Conservation (phyloP, 2,888 invertebrate species). For the Acanthococcus lagerstroemiae region DNA sequence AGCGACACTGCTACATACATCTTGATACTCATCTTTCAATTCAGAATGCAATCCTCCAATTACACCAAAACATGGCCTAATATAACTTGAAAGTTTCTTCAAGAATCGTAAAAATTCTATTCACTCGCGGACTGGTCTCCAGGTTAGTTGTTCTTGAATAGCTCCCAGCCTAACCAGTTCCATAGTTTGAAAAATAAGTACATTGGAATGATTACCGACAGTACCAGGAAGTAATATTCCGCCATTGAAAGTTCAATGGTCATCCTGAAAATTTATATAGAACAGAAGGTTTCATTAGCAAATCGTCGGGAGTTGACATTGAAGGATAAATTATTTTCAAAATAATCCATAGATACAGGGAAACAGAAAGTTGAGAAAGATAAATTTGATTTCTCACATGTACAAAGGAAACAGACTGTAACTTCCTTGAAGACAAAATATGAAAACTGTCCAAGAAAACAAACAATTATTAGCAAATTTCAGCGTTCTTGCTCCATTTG, state of each 20-base stretch:
- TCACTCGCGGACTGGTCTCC: too few species aligned
- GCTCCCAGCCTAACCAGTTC: slow-evolving; percentile 21
- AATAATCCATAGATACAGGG: neutral
- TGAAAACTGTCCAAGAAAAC: too few species aligned
- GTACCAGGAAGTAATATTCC: slow-evolving; percentile 17
- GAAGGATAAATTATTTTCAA: neutral
- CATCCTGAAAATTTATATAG: neutral
- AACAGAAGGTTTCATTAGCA: too few species aligned
- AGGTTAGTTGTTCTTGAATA: slow-evolving; percentile 18
- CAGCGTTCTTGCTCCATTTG: too few species aligned
- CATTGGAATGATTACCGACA: slow-evolving; percentile 17
- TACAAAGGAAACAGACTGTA: too few species aligned
- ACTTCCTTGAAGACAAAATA: too few species aligned
- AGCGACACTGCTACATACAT: too few species aligned
- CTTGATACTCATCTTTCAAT: too few species aligned
- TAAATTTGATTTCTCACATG: too few species aligned
- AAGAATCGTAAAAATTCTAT: too few species aligned
- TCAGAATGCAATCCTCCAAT: neutral
- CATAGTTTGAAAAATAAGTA: slow-evolving; percentile 18
- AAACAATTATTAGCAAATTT: too few species aligned
- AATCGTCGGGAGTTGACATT: neutral
- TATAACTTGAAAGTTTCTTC: neutral
- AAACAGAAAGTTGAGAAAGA: too few species aligned
- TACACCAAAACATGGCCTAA: neutral
- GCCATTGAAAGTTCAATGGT: neutral